phyloP scores from a whole-genome alignment of 1,140 invertebrate species.

The Arion vulgaris region DNA sequence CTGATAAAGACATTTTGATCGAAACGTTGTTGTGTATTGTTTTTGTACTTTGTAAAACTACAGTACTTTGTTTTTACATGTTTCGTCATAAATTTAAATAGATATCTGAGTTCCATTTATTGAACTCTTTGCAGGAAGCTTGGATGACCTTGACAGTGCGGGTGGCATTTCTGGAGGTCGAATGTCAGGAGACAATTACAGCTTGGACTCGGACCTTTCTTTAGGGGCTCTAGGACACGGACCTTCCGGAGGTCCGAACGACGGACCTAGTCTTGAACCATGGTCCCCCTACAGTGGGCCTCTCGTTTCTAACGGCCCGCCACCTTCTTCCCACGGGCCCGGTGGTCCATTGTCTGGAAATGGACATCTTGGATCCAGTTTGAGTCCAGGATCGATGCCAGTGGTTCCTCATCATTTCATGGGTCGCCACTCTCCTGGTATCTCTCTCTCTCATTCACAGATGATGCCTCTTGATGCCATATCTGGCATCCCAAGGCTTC shows the following conservation, averaged over 20 bases:
- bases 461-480: constrained; percentile 61
- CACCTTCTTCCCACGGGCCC: constrained; percentile 24
- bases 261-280: constrained; percentile 59
- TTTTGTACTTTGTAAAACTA: no score
- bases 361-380: constrained; percentile 34
- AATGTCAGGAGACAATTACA: constrained; percentile 62
- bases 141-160: constrained; percentile 62
- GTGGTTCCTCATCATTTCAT: constrained; percentile 40
- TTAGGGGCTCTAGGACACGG: constrained; percentile 62
- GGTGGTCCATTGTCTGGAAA: constrained; percentile 30
- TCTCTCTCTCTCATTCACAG: constrained; percentile 50
- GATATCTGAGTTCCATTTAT: no score
- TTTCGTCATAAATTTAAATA: no score
- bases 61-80: no score
- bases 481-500: constrained; percentile 33
- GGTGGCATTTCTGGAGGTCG: constrained; percentile 52
- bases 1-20: no score
- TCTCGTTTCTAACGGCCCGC: constrained; percentile 38
- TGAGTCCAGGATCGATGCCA: constrained; percentile 31
- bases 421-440: constrained; percentile 60
- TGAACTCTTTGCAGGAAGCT: constrained; percentile 56
- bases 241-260: constrained; percentile 57
- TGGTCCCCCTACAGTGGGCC: constrained; percentile 59
- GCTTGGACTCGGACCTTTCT: constrained; percentile 57
- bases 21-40: no score